Conservation (phyloP, 2,797 vertebrate genomes). For the Perodicticus potto region DNA sequence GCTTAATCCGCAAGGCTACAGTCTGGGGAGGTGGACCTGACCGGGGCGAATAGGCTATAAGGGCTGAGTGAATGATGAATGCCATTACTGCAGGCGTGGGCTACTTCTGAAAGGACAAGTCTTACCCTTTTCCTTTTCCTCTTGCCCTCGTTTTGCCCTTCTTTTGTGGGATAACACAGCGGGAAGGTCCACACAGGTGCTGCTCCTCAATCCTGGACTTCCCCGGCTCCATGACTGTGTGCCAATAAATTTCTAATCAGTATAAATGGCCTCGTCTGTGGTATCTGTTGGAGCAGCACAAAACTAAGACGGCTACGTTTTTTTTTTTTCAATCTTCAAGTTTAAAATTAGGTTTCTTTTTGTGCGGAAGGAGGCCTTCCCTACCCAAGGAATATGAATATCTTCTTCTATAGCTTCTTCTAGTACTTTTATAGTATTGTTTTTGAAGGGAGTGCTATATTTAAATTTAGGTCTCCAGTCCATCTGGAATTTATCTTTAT, state of each 20-base stretch:
- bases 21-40: not conserved
- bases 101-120: not conserved
- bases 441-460: not conserved
- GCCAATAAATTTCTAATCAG: not conserved
- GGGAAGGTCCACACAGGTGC: not conserved
- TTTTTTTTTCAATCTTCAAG: not conserved
- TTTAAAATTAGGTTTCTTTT: not conserved
- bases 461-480: slow-evolving; percentile 21
- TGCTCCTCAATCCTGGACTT: not conserved
- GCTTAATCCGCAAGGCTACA: not conserved
- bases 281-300: not conserved
- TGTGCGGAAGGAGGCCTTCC: not conserved
- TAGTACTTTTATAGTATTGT: not conserved
- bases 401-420: not conserved
- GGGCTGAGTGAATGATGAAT: not conserved
- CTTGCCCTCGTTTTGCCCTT: too few relatives aligned
- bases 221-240: not conserved
- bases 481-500: not conserved
- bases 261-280: not conserved
- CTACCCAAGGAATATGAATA: not conserved
- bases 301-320: not conserved
- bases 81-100: too few relatives aligned
- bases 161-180: not conserved
- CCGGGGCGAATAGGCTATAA: not conserved
- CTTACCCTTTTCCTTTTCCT: not conserved